These are phyloP conservation scores for Listrodromus nycthemerus DNA, from an alignment of 2,888 invertebrate species.

Conservation along the genomic window DNA sequence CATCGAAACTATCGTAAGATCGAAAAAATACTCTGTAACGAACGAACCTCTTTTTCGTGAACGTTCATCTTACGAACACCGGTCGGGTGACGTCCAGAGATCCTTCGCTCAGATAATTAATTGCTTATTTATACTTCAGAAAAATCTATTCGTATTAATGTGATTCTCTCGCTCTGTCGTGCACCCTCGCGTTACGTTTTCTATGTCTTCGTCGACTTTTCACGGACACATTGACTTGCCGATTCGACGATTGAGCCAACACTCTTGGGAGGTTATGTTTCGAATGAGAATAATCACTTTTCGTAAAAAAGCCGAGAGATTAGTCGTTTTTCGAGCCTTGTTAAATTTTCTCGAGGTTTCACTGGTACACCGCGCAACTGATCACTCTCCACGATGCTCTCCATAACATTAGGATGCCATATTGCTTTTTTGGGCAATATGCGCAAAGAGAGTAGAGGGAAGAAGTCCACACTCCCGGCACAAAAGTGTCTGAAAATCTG, in stretches of 20 bases:
- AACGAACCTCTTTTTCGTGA: conserved; percentile 60
- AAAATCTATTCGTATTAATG: background rate
- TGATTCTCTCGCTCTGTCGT: conserved; percentile 13
- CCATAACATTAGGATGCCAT: conserved; percentile 78
- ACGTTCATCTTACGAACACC: conserved; percentile 54
- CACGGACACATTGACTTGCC: conserved; percentile 35
- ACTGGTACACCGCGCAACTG: conserved; percentile 30
- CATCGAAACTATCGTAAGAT: background rate
- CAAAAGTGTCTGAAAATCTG: too few relatives aligned
- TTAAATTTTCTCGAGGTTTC: conserved; percentile 9
- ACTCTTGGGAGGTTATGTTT: conserved; percentile 18
- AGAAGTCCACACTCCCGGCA: too few relatives aligned
- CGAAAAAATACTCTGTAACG: background rate
- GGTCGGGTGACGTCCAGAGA: conserved; percentile 14
- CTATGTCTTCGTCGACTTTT: conserved; percentile 43
- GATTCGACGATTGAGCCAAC: conserved; percentile 35
- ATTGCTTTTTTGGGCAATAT: conserved; percentile 67
- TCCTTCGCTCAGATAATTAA: background rate
- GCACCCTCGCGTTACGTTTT: conserved; percentile 36
- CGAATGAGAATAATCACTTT: conserved; percentile 43
- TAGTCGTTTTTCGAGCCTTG: background rate
- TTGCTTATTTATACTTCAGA: background rate
- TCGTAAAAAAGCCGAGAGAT: background rate
- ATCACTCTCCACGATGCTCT: conserved; percentile 64
- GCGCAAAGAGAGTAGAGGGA: background rate